Conservation (phyloP, 2,113 vertebrate genomes). For the Pseudois nayaur region DNA sequence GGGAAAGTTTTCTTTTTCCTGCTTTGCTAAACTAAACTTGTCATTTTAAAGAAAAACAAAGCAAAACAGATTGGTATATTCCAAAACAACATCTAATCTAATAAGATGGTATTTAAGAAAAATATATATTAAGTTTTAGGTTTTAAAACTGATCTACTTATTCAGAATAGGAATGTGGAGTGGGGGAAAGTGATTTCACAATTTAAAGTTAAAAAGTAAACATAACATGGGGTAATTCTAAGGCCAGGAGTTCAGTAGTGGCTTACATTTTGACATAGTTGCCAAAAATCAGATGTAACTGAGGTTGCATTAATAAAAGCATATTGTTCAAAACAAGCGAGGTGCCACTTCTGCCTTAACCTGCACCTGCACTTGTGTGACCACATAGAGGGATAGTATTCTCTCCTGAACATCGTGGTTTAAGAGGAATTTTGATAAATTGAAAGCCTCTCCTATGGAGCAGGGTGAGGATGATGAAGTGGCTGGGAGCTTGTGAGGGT, state of each 20-base stretch:
- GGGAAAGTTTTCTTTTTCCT: not conserved
- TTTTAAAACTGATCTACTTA: not conserved
- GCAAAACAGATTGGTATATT: not conserved
- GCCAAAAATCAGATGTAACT: not conserved
- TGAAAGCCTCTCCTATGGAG: not conserved
- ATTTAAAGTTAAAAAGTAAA: not conserved
- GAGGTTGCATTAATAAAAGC: not conserved
- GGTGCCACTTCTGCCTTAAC: not conserved
- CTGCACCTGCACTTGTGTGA: not conserved
- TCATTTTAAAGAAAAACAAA: not conserved
- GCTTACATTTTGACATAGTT: not conserved
- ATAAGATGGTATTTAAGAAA: not conserved
- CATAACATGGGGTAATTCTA: rapidly evolving
- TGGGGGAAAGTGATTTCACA: not conserved
- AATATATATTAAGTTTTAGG: not conserved
- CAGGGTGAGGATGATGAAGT: constrained; percentile 13
- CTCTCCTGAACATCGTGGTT: not conserved
- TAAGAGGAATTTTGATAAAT: not conserved
- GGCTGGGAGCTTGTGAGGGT: constrained; percentile 15
- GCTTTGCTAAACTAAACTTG: not conserved
- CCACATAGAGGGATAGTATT: not conserved
- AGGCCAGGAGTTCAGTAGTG: not conserved
- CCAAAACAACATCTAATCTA: not conserved
- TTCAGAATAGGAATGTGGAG: not conserved
- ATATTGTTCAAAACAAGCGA: not conserved